phyloP scores from a whole-genome alignment of 2,888 invertebrate genomes.

The Lysandra coridon region DNA sequence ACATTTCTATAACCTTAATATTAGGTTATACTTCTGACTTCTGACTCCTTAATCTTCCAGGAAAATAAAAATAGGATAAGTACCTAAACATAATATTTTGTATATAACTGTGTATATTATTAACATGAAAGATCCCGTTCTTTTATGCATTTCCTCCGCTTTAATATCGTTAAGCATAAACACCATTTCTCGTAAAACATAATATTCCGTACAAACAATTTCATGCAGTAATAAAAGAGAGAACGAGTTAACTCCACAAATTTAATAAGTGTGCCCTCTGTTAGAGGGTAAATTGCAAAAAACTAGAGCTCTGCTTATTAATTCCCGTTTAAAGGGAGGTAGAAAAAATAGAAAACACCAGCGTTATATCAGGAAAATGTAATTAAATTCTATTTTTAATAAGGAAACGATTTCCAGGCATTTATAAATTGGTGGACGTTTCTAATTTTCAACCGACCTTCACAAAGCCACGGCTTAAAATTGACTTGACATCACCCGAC shows the following conservation, averaged over 20 bases:
- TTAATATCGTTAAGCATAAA: not conserved
- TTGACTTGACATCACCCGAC: too few relatives aligned
- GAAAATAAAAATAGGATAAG: not conserved
- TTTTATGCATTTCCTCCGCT: not conserved
- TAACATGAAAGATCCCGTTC: not conserved
- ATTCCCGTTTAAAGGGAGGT: not conserved
- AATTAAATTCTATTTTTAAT: not conserved
- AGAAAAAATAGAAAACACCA: not conserved
- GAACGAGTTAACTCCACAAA: conserved; percentile 13
- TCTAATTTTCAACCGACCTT: too few relatives aligned
- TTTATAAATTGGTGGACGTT: too few relatives aligned
- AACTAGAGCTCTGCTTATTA: conserved; percentile 24
- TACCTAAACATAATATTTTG: not conserved
- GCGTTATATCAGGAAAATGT: not conserved
- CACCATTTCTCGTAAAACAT: not conserved
- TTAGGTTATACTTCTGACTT: too few relatives aligned
- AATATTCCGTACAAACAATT: conserved; percentile 11
- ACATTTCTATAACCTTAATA: too few relatives aligned
- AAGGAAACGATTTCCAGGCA: not conserved
- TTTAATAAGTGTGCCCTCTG: conserved; percentile 16
- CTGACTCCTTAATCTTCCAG: not conserved
- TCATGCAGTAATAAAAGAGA: not conserved
- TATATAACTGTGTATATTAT: not conserved
- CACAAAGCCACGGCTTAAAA: too few relatives aligned
- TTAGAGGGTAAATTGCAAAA: conserved; percentile 17